A percentile compares a stretch with the other conserved stretches of the same genome.
Conservation (phyloP, 2,113 vertebrate species). For the Rhabdornis inornatus region DNA sequence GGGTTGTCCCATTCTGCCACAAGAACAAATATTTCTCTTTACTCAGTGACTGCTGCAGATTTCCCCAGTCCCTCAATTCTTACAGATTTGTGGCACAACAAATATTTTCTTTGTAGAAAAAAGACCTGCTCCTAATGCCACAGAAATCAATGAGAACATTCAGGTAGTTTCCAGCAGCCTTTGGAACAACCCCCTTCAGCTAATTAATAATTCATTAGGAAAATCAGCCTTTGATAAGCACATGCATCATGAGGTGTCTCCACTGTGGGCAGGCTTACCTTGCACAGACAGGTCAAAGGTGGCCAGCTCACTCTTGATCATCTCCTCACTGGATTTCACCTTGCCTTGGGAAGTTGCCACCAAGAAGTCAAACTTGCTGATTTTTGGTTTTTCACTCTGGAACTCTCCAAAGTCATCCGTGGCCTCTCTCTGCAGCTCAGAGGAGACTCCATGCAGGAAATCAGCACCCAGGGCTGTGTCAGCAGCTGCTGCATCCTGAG, state of each 20-base stretch:
- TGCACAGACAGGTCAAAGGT: conserved; percentile 97
- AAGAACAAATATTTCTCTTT: neutral
- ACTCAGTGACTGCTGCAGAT: neutral
- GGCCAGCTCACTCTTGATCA: conserved; percentile 95
- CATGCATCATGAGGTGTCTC: neutral
- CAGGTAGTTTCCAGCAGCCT: neutral
- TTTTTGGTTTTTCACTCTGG: conserved; percentile 94
- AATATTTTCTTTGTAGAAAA: neutral
- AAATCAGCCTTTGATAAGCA: neutral
- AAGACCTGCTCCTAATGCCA: neutral
- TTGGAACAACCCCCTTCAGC: neutral
- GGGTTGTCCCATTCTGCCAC: neutral
- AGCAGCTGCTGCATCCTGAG: conserved; percentile 1
- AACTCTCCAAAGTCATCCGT: conserved; percentile 90
- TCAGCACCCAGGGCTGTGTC: conserved; percentile 30
- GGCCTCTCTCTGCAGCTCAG: conserved; percentile 66
- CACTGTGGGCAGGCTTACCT: conserved; percentile 77
- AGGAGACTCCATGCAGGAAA: neutral
- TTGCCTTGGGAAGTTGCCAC: conserved; percentile 91
- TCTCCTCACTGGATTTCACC: conserved; percentile 97
- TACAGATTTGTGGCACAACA: neutral
- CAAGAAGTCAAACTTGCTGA: conserved; percentile 97
- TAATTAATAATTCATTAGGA: neutral
- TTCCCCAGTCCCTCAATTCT: neutral
- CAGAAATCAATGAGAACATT: neutral